These are phyloP conservation scores for Falco columbarius DNA, from an alignment of 2,797 vertebrate genomes.

Conservation along the genomic window DNA sequence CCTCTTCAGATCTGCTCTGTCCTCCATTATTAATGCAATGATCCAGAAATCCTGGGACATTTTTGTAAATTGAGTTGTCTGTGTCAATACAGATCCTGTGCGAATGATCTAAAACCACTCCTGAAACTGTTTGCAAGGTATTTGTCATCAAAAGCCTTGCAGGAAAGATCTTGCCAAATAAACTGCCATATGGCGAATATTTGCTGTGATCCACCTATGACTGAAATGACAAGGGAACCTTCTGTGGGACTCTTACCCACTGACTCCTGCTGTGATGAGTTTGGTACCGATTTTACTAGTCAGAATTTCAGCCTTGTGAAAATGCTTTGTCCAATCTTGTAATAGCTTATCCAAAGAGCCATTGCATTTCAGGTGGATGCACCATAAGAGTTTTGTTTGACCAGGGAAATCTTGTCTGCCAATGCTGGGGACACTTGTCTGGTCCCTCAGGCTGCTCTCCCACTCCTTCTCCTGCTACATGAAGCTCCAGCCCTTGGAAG, in stretches of 20 bases:
- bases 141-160: neutral
- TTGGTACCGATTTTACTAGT: neutral
- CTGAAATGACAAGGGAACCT: neutral
- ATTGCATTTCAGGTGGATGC: neutral
- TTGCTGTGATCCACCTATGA: neutral
- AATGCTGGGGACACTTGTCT: neutral
- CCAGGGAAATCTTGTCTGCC: too few species aligned
- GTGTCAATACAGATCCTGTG: neutral
- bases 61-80: neutral
- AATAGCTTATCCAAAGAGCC: neutral
- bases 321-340: neutral
- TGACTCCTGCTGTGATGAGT: neutral
- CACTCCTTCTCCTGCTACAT: neutral
- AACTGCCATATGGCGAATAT: neutral
- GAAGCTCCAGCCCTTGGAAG: neutral
- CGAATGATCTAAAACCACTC: neutral
- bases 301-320: neutral
- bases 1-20: neutral
- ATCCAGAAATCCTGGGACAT: neutral
- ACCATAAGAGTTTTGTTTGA: too few species aligned
- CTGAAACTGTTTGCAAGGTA: neutral
- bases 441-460: neutral
- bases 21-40: neutral
- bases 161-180: neutral
- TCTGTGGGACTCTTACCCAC: neutral